Base-by-base conservation (phyloP, 2,888 invertebrate genomes). In the Alviniconcha strummeri region DNA sequence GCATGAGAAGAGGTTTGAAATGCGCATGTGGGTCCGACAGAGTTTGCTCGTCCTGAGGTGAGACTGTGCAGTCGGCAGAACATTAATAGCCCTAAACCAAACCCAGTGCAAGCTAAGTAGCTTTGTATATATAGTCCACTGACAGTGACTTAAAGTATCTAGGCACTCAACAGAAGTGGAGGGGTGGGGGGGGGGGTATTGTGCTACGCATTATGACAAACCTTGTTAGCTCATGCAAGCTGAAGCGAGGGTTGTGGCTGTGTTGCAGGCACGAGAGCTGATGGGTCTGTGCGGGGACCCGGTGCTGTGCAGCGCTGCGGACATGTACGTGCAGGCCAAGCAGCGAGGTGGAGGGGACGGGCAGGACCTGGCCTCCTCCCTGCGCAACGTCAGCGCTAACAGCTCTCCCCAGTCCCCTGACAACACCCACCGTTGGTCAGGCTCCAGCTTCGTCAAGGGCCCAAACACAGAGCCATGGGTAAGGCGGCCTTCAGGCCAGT, bases 201-300 rank as follows among this genome's bases (percentile, higher is more conserved):
- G 36, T 36, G 36, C 36, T 36, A 36, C 36, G 36, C 36, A 36
- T 36, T 36, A 3, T 3, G 36, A 36, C 36, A 36, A 36, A 36
- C 36, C 36, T 36, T 36, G 36, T 36, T 36, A 36, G 36, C 36
- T 36, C 36, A 36, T 36, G 36, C 36, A 36, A 36, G 36, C 36
- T 36, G 36, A 36, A 36, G 36, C 36, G 36, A 36, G 36, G 36
- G 71, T 13, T 19, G 60, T 77, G 17, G 8, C 7, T 19, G 15
- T 77, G n/a, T 90, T 90, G 5, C 89, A 95, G 95, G 96, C 97
- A 0, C 95, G 96, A 86, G 96, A 96, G 81, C 94, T 98, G 83
- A 94, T 97, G 4, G 96, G 96, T 80, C 95, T 98, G 4, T 98
- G 98, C 97, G 97, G 98, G 92, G 96, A 97, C 0, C 96, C 96